Evolutionary conservation across 2,113 vertebrate genomes (phyloP).

Genomic region (Abramis brama): DNA sequence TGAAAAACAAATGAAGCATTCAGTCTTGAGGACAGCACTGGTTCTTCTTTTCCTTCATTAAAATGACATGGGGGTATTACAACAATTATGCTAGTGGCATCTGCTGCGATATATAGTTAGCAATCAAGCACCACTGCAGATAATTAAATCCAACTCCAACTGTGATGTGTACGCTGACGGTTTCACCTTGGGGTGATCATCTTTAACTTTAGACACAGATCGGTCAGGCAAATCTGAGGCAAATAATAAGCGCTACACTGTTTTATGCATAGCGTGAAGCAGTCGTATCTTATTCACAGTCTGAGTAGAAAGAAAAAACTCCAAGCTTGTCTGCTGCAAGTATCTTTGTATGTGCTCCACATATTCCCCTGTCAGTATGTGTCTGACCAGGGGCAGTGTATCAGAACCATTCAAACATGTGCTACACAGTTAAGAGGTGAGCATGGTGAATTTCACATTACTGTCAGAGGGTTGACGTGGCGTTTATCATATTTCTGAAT

Average conservation of each 20-base stretch:
- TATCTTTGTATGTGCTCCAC: constrained; percentile 75
- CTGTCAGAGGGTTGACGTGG: constrained; percentile 72
- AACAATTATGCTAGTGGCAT: constrained; percentile 32
- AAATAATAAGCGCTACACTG: constrained; percentile 3
- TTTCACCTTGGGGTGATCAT: constrained; percentile 52
- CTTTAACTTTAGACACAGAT: constrained; percentile 42
- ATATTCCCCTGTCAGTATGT: constrained; percentile 78
- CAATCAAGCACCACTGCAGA: constrained; percentile 53
- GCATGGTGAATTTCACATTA: constrained; percentile 75
- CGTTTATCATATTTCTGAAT: constrained; percentile 79
- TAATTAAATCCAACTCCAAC: constrained; percentile 53
- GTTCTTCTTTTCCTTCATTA: constrained; percentile 27
- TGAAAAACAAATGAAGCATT: not conserved
- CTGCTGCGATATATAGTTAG: constrained; percentile 43
- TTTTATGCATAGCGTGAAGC: constrained; percentile 1
- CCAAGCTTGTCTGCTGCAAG: constrained; percentile 75
- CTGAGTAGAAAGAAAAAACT: constrained; percentile 67
- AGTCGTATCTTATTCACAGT: constrained; percentile 44
- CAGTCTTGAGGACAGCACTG: constrained; percentile 1
- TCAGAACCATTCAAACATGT: constrained; percentile 77
- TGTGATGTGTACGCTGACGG: constrained; percentile 24
- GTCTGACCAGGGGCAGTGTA: constrained; percentile 79
- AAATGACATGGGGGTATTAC: constrained; percentile 28
- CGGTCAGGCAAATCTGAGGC: constrained; percentile 29
- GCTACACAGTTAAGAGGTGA: constrained; percentile 76